Evolutionary conservation across 2,797 vertebrate species (phyloP).

Genomic region (Sebastiscus tertius): DNA sequence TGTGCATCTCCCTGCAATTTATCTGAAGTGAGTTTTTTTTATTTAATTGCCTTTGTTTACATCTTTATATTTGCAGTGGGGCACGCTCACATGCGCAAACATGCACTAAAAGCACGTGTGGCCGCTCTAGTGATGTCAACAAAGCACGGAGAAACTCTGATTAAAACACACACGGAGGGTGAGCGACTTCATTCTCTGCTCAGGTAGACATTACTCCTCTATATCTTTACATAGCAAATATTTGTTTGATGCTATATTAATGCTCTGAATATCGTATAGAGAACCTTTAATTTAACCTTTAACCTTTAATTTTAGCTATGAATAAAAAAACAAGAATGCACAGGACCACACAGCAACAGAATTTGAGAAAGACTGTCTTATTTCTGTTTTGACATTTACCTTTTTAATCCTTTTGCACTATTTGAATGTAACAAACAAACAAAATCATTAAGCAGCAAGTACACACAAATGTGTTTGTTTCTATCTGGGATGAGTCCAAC

Average conservation of each 20-base stretch:
- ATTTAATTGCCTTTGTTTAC: background rate
- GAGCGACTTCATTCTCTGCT: too few species aligned
- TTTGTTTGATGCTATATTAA: too few species aligned
- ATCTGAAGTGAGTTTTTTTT: background rate
- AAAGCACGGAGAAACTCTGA: too few species aligned
- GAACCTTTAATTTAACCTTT: background rate
- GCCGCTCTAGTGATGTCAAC: too few species aligned
- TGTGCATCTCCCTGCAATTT: background rate
- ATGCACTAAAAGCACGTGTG: rapidly evolving
- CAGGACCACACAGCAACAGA: background rate
- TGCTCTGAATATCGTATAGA: too few species aligned
- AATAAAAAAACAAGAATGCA: background rate
- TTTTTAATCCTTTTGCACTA: background rate
- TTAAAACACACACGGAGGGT: too few species aligned
- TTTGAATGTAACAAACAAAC: background rate
- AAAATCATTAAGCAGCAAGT: background rate
- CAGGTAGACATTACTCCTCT: too few species aligned
- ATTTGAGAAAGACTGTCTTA: background rate
- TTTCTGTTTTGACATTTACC: background rate
- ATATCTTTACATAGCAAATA: too few species aligned
- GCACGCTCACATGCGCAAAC: too few species aligned
- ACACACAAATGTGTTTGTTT: background rate
- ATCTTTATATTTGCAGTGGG: background rate
- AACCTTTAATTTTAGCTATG: background rate
- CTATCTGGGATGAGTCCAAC: background rate